Percentiles rank a stretch among this genome's conserved stretches.
Conservation (phyloP, 2,113 vertebrate species). For the Oryzias javanicus region DNA sequence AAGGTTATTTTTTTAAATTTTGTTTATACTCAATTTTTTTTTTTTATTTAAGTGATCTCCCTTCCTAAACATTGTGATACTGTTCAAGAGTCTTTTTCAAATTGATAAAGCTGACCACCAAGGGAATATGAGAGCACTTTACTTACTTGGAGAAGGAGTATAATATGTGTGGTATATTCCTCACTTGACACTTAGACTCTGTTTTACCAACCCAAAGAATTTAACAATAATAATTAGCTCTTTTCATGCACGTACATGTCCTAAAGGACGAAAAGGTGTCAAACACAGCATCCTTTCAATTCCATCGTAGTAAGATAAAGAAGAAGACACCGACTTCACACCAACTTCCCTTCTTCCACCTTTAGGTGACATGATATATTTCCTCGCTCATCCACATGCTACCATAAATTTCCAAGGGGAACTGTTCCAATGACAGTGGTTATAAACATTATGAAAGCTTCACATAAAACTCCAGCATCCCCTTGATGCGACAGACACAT, state of each 20-base stretch:
- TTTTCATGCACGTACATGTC: constrained; percentile 7
- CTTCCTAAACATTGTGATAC: too few relatives aligned
- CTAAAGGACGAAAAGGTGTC: constrained; percentile 28
- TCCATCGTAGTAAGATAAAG: constrained; percentile 31
- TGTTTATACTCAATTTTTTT: too few relatives aligned
- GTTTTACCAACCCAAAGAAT: constrained; percentile 24
- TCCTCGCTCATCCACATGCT: constrained; percentile 42
- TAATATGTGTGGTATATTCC: too few relatives aligned
- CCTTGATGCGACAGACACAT: constrained; percentile 50
- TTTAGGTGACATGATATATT: constrained; percentile 50
- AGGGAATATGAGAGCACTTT: too few relatives aligned
- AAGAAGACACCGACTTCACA: constrained; percentile 14
- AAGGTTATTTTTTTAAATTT: too few relatives aligned
- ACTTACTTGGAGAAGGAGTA: too few relatives aligned
- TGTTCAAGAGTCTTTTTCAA: too few relatives aligned
- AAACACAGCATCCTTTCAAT: constrained; percentile 34
- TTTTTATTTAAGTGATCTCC: too few relatives aligned
- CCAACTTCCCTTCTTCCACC: constrained; percentile 2
- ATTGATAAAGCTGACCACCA: too few relatives aligned
- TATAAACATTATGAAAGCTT: constrained; percentile 65
- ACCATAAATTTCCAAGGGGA: constrained; percentile 62
- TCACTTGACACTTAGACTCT: too few relatives aligned
- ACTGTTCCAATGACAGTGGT: constrained; percentile 53
- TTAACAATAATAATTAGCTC: constrained; percentile 46
- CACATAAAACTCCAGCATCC: constrained; percentile 63